A percentile compares a stretch with the other conserved stretches of the same genome.
These are phyloP conservation scores for Platycheirus albimanus DNA, from an alignment of 2,888 invertebrate genomes.

Conservation along the genomic window DNA sequence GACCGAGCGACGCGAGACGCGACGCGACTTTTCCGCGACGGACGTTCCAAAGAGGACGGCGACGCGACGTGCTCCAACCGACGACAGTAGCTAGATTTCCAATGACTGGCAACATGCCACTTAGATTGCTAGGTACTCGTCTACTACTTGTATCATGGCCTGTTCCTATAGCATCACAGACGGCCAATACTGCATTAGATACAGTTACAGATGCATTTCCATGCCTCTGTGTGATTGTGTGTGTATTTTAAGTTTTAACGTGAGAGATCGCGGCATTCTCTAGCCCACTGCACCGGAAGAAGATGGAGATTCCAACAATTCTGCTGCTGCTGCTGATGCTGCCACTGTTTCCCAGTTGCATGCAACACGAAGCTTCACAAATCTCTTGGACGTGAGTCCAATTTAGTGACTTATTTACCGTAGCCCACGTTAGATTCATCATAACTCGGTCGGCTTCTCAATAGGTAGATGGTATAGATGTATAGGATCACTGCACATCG, in stretches of 20 bases:
- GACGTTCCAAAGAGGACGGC: constrained; percentile 24
- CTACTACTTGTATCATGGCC: constrained; percentile 24
- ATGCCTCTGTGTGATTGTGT: constrained; percentile 20
- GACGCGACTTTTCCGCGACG: background rate
- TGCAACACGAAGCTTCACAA: constrained; percentile 71
- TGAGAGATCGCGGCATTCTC: constrained; percentile 20
- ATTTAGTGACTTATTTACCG: constrained; percentile 73
- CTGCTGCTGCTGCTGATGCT: constrained; percentile 14
- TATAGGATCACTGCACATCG: background rate
- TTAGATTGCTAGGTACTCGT: constrained; percentile 51
- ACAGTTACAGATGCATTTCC: constrained; percentile 45
- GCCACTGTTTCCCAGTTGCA: constrained; percentile 48
- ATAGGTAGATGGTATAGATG: background rate
- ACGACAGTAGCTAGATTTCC: constrained; percentile 63
- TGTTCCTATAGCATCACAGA: constrained; percentile 3
- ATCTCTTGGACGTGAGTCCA: constrained; percentile 69
- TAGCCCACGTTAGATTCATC: constrained; percentile 67
- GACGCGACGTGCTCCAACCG: constrained; percentile 30
- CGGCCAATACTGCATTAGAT: constrained; percentile 49
- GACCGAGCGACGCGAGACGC: constrained; percentile 38
- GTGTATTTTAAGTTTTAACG: constrained; percentile 31
- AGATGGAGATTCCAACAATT: constrained; percentile 55
- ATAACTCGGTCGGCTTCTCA: constrained; percentile 46
- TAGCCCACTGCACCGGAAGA: constrained; percentile 61
- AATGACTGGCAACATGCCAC: constrained; percentile 71